Evolutionary conservation across 2,113 vertebrate species (phyloP), one percentile per base, ranked within the genome.

Genomic region (Neogale vison): DNA sequence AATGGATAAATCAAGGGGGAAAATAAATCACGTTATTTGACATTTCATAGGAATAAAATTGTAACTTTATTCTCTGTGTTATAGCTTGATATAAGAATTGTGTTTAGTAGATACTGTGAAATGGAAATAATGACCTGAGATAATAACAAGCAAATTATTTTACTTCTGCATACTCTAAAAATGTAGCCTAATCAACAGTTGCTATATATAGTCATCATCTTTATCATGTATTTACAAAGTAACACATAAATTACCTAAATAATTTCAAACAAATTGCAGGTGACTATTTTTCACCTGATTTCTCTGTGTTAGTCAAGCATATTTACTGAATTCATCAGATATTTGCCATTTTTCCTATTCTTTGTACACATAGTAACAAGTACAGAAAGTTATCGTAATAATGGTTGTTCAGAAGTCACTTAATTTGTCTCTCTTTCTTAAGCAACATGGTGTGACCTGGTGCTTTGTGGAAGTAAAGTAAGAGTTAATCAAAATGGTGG

Each of bases 241-340:
- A n/a, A 94, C 26, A 26, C 86, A 7, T 34, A 86, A 88, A 88
- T 52, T 72, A 45, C 15, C 55, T 89, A 82, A 80, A 79, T 87
- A 59, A 67, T 89, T 91, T 87, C 79, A 92, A 96, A 87, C 42
- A 63, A 89, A 81, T 85, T 36, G 1, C n/a, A 93, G 39, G 55
- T 91, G 20, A 55, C 31, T 90, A 12, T 67, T 90, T 74, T 94
- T 94, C 21, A 55, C 29, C 36, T 93, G 86, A 81, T 20, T 55
- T 83, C 39, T 57, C 45, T 89, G 20, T 55, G n/a, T 65, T 80
- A 85, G 63, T 63, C 74, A 61, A n/a, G 87, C 71, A 76, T 29
- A 82, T 86, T 83, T 84, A 83, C 39, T 69, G 24, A 96, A 84
- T 65, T 92, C 45, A 71, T 69, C 61, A 95, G 90, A 89, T 47